Percentiles rank a stretch among this genome's conserved stretches.
Evolutionary conservation across 2,797 vertebrate genomes (phyloP).

Genomic region (Cercopithecus petaurista): DNA sequence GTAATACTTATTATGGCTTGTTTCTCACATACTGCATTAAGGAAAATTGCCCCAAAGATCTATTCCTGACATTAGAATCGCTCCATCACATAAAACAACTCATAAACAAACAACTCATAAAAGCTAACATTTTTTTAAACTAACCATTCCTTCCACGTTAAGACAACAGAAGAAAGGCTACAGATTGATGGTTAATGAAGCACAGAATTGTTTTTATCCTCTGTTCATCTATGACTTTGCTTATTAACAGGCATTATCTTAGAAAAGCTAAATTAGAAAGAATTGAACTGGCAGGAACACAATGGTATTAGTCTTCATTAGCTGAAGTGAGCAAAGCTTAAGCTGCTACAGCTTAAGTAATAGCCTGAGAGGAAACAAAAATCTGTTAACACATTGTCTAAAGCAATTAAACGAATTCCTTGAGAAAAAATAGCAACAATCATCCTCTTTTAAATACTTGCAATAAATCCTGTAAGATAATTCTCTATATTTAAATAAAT

Average conservation of each 20-base stretch:
- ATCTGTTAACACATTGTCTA: constrained; percentile 60
- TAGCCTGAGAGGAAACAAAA: constrained; percentile 59
- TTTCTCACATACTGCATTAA: not conserved
- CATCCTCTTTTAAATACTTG: constrained; percentile 44
- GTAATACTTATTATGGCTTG: not conserved
- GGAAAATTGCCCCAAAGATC: not conserved
- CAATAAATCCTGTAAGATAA: constrained; percentile 66
- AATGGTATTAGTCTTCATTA: constrained; percentile 71
- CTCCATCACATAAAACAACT: not conserved
- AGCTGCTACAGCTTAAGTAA: constrained; percentile 34
- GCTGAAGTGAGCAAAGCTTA: constrained; percentile 55
- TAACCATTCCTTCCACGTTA: constrained; percentile 4
- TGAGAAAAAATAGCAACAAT: constrained; percentile 62
- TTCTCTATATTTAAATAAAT: constrained; percentile 53
- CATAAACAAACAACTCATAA: constrained; percentile 35
- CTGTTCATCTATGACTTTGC: constrained; percentile 54
- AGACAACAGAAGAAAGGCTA: constrained; percentile 39
- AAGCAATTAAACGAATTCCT: constrained; percentile 63
- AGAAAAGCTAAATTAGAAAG: constrained; percentile 58
- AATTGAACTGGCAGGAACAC: constrained; percentile 35
- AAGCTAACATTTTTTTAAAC: constrained; percentile 29
- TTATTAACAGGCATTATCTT: constrained; percentile 62
- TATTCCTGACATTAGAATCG: not conserved
- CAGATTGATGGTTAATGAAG: constrained; percentile 54
- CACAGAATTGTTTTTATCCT: constrained; percentile 71